These are phyloP conservation scores for Octonoba sinensis DNA, from an alignment of 2,888 invertebrate genomes.

Conservation along the genomic window DNA sequence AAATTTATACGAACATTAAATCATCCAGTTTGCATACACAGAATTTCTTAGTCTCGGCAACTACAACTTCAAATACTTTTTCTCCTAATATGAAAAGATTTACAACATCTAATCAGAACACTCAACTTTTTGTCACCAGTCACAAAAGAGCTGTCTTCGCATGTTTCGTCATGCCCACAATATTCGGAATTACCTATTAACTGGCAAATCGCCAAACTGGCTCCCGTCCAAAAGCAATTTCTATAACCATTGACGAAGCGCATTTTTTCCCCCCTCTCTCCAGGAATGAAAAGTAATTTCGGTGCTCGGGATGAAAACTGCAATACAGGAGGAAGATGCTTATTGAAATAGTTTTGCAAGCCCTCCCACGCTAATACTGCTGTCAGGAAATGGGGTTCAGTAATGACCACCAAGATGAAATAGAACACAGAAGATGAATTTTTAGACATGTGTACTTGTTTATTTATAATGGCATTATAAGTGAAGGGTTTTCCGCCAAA, in stretches of 20 bases:
- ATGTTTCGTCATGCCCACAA: constrained; percentile 19
- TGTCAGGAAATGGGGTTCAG: constrained; percentile 19
- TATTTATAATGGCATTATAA: constrained; percentile 24
- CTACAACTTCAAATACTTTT: too few relatives aligned
- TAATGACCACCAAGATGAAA: constrained; percentile 10
- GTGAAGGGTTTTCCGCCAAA: too few relatives aligned
- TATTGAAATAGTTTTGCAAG: constrained; percentile 43
- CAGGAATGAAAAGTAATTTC: constrained; percentile 44
- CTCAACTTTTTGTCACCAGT: too few relatives aligned
- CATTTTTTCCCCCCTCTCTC: constrained; percentile 7
- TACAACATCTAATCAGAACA: too few relatives aligned
- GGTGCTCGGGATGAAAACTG: constrained; percentile 33
- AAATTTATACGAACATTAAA: too few relatives aligned
- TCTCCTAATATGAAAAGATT: too few relatives aligned
- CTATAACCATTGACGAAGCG: constrained; percentile 33
- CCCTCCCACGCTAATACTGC: constrained; percentile 18
- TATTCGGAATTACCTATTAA: constrained; percentile 30
- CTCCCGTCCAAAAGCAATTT: constrained; percentile 32
- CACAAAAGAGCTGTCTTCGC: too few relatives aligned
- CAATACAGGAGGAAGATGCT: constrained; percentile 15
- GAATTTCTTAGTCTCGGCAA: too few relatives aligned
- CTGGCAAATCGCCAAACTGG: constrained; percentile 47
- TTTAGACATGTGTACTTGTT: constrained; percentile 37
- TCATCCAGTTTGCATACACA: too few relatives aligned
- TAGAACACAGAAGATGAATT: not conserved